phyloP scores from a whole-genome alignment of 2,888 invertebrate genomes.

The Sylvicola cinctus region DNA sequence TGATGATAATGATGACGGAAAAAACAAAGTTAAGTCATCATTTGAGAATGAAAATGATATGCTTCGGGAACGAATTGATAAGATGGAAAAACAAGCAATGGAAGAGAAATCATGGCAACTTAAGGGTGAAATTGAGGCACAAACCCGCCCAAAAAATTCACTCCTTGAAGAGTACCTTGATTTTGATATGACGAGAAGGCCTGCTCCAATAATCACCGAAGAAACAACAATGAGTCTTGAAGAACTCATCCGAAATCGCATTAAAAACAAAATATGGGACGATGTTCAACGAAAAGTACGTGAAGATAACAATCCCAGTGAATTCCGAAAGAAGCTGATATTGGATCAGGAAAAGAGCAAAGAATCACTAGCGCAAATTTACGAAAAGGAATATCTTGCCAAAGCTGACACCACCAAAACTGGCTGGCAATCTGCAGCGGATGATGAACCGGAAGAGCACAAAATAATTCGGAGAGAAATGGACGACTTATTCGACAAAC shows the following conservation, averaged over 20 bases:
- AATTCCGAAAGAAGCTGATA: constrained; percentile 71
- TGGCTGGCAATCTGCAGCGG: constrained; percentile 11
- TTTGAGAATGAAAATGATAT: constrained; percentile 58
- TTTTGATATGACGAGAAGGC: constrained; percentile 64
- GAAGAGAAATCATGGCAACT: constrained; percentile 85
- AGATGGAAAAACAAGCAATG: constrained; percentile 50
- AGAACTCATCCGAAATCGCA: constrained; percentile 74
- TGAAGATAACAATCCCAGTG: constrained; percentile 58
- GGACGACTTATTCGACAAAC: constrained; percentile 54
- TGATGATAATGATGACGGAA: constrained; percentile 7
- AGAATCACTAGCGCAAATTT: constrained; percentile 78
- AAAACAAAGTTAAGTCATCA: constrained; percentile 29
- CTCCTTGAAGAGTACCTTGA: constrained; percentile 79
- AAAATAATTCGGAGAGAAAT: constrained; percentile 55
- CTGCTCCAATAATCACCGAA: constrained; percentile 82
- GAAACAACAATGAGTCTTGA: constrained; percentile 73
- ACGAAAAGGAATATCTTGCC: constrained; percentile 68
- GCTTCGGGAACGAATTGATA: constrained; percentile 41
- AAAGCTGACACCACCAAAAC: constrained; percentile 32
- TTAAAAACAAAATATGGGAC: constrained; percentile 87
- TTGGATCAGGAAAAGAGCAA: constrained; percentile 91
- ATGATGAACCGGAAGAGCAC: constrained; percentile 55
- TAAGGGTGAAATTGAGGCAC: constrained; percentile 69
- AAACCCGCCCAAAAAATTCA: constrained; percentile 73
- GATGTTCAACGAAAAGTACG: constrained; percentile 78